phyloP scores from a whole-genome alignment of 2,113 vertebrate species.

The Prietella phreatophila region DNA sequence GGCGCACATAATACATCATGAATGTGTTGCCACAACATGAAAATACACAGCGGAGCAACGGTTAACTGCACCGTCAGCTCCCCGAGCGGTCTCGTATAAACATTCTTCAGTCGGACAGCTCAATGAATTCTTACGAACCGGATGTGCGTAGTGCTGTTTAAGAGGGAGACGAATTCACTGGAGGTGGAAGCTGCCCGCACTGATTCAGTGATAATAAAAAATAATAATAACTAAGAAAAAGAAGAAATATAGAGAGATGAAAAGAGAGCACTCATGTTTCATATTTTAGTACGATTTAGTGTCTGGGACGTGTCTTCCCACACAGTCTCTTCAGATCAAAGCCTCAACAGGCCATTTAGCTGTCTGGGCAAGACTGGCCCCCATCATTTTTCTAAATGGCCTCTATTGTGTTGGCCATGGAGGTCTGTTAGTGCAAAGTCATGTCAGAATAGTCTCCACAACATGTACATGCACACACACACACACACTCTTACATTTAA shows the following conservation, averaged over 20 bases:
- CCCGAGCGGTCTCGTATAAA: slow-evolving; percentile 4
- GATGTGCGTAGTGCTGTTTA: not conserved
- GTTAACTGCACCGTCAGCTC: slow-evolving; percentile 40
- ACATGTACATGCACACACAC: not conserved
- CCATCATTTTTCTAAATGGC: slow-evolving; percentile 60
- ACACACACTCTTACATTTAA: slow-evolving; percentile 15
- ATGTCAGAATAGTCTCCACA: slow-evolving; percentile 50
- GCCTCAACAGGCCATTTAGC: slow-evolving; percentile 52
- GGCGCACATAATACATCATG: slow-evolving; percentile 33
- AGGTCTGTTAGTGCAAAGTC: slow-evolving; percentile 61
- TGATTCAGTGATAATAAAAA: not conserved
- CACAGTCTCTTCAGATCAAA: slow-evolving; percentile 59
- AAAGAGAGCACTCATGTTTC: slow-evolving; percentile 26
- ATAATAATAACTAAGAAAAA: not conserved
- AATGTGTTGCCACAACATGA: not conserved
- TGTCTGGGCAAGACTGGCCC: slow-evolving; percentile 52
- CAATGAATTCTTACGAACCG: slow-evolving; percentile 23
- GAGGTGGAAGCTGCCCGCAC: not conserved
- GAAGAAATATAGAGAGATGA: not conserved
- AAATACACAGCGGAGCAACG: slow-evolving; percentile 4
- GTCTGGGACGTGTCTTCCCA: slow-evolving; percentile 48
- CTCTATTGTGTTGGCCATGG: slow-evolving; percentile 62
- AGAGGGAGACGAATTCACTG: slow-evolving; percentile 41
- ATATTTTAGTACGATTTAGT: slow-evolving; percentile 49
- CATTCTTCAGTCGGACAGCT: slow-evolving; percentile 40